These are phyloP conservation scores for Bursaphelenchus okinawaensis DNA, from an alignment of 2,888 invertebrate species.

Conservation along the genomic window DNA sequence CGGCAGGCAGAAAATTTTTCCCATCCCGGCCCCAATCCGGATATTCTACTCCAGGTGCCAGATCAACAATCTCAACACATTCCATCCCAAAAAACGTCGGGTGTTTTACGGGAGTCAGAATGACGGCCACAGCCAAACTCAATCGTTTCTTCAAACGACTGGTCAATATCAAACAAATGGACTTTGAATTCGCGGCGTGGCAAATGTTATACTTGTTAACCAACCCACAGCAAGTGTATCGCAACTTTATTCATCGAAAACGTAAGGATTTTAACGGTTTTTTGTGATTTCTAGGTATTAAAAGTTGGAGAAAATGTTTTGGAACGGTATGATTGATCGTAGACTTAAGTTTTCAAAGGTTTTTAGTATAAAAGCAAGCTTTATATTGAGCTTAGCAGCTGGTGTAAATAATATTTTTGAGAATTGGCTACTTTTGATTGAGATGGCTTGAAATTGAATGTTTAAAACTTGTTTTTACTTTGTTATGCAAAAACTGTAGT, in stretches of 20 bases:
- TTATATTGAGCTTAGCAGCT: no score
- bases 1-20: constrained; percentile 16
- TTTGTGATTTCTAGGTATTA: neutral
- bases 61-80: constrained; percentile 35
- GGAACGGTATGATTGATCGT: no score
- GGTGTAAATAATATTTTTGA: no score
- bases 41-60: constrained; percentile 48
- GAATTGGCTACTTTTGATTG: no score
- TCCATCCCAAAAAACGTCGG: constrained; percentile 29
- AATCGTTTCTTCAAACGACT: constrained; percentile 48
- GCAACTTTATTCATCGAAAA: constrained; percentile 95
- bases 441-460: no score
- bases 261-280: constrained; percentile 65
- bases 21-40: constrained; percentile 39
- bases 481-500: no score
- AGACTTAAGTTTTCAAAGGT: no score
- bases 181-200: constrained; percentile 98
- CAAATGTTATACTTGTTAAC: constrained; percentile 93
- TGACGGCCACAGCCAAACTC: constrained; percentile 53
- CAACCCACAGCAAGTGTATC: constrained; percentile 86
- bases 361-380: no score
- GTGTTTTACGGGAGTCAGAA: constrained; percentile 44
- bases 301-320: no score
- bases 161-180: constrained; percentile 78
- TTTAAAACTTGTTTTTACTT: no score